Conservation (phyloP, 2,113 vertebrate genomes). For the Sus scrofa region T2T-Sscrofa CM000820.6:1001501-1002000, state of each 20-base stretch:
- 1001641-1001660: not conserved
- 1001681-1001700: not conserved
- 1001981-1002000: not conserved
- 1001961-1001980: slow-evolving; percentile 40
- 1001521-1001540: not conserved
- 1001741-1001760: not conserved
- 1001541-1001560: not conserved
- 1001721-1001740: not conserved
- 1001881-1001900: slow-evolving; percentile 57
- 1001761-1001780: not conserved
- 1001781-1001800: slow-evolving; percentile 52
- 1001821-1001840: slow-evolving; percentile 58
- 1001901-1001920: slow-evolving; percentile 62
- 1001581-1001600: not conserved
- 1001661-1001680: fast-evolving
- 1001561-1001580: not conserved
- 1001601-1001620: not conserved
- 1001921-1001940: slow-evolving; percentile 65
- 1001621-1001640: not conserved
- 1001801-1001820: slow-evolving; percentile 35
- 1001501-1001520: not conserved
- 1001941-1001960: slow-evolving; percentile 75
- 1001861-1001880: slow-evolving; percentile 49
- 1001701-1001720: not conserved
- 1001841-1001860: slow-evolving; percentile 57